Percentiles rank a stretch among this genome's conserved stretches.
These are phyloP conservation scores for Conger conger DNA, from an alignment of 2,113 vertebrate genomes.

Conservation along the genomic window DNA sequence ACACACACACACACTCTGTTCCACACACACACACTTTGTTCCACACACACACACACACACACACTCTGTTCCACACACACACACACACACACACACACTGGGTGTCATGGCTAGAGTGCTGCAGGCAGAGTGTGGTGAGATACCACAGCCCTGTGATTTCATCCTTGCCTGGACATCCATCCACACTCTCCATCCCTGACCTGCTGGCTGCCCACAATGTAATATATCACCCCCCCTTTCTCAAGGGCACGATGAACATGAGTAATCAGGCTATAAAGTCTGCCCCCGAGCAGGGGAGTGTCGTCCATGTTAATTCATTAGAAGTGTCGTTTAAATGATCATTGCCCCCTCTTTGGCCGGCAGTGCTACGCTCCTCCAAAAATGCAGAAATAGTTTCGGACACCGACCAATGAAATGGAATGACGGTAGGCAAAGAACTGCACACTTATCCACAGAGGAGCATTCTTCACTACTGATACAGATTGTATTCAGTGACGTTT, in stretches of 20 bases:
- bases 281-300: slow-evolving; percentile 37
- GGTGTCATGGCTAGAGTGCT: too few relatives aligned
- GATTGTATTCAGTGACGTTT: neutral
- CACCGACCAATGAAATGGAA: neutral
- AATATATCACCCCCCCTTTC: slow-evolving; percentile 20
- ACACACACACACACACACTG: slow-evolving; percentile 23
- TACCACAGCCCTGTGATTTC: neutral
- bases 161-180: neutral
- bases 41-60: slow-evolving; percentile 5
- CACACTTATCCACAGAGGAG: neutral
- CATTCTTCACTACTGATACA: neutral
- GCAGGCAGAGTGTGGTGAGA: neutral
- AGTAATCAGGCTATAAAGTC: slow-evolving; percentile 33
- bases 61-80: slow-evolving; percentile 21
- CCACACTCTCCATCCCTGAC: neutral
- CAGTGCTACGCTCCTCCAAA: slow-evolving; percentile 36
- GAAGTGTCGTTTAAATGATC: slow-evolving; percentile 50
- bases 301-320: slow-evolving; percentile 54
- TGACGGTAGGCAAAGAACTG: neutral
- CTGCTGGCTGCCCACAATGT: slow-evolving; percentile 3
- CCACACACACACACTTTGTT: neutral
- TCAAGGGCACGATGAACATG: slow-evolving; percentile 21
- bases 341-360: slow-evolving; percentile 29
- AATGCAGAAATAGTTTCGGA: slow-evolving; percentile 47
- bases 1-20: neutral